Percentiles rank a stretch among this genome's conserved stretches.
These are phyloP conservation scores for Hypanus sabinus DNA, from an alignment of 2,113 vertebrate species.

Conservation along the genomic window DNA sequence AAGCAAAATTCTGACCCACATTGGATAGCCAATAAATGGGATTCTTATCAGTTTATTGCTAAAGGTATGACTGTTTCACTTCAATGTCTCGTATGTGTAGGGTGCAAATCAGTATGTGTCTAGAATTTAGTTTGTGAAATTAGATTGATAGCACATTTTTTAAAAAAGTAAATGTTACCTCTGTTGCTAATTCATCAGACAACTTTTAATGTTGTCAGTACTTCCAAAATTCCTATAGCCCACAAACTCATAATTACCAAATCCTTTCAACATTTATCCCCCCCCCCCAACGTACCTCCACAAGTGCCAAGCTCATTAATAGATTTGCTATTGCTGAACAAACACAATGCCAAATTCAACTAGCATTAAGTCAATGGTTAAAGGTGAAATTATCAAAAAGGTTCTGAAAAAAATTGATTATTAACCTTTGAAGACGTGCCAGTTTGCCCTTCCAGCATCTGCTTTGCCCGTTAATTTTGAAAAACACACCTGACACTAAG, in stretches of 20 bases:
- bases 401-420: not conserved
- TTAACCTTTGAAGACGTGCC: not conserved
- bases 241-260: not conserved
- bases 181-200: not conserved
- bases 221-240: not conserved
- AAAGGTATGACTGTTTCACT: not conserved
- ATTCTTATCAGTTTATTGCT: not conserved
- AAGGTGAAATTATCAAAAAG: not conserved
- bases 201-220: not conserved
- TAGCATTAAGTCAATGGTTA: conserved; percentile 23
- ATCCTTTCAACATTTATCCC: not conserved
- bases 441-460: not conserved
- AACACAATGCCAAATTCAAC: not conserved
- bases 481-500: not conserved
- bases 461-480: not conserved
- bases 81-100: not conserved
- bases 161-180: not conserved
- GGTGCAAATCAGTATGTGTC: not conserved
- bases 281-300: too few species aligned
- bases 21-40: not conserved
- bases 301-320: not conserved
- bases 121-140: not conserved
- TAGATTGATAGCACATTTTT: not conserved
- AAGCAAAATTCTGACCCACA: not conserved
- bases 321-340: not conserved